Conservation (phyloP, 2,888 invertebrate genomes). For the Halocaridina rubra region DNA sequence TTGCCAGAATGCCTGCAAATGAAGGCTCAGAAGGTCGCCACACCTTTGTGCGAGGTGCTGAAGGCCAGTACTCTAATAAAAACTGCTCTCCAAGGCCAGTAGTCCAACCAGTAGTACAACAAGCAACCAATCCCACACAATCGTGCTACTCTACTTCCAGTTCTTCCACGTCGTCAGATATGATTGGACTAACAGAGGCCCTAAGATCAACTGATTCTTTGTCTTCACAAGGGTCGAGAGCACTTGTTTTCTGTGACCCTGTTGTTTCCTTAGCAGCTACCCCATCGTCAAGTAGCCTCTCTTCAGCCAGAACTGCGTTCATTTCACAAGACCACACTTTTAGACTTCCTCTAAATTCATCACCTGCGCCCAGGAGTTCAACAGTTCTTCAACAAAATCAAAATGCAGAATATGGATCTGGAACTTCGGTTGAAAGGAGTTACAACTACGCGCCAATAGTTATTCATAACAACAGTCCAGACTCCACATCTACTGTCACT, state of each 20-base stretch:
- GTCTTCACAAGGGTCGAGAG: conserved; percentile 10
- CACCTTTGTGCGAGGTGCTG: not conserved
- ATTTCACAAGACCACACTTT: not conserved
- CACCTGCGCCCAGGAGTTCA: not conserved
- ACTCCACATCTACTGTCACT: conserved; percentile 1
- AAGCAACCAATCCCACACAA: conserved; percentile 3
- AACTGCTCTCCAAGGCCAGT: conserved; percentile 25
- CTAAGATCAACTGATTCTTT: conserved; percentile 21
- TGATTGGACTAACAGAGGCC: not conserved
- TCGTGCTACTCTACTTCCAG: conserved; percentile 25
- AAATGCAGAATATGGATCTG: not conserved
- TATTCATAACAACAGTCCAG: not conserved
- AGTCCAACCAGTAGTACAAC: not conserved
- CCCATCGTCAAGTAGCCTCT: not conserved
- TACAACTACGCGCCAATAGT: not conserved
- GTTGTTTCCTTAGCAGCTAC: not conserved
- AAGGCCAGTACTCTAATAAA: not conserved
- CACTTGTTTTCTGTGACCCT: conserved; percentile 4
- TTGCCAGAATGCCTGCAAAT: conserved; percentile 30
- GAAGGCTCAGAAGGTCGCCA: not conserved
- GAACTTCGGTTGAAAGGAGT: not conserved
- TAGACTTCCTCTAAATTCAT: not conserved
- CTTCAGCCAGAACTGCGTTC: not conserved
- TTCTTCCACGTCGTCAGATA: conserved; percentile 8
- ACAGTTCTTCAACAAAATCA: not conserved